Base-by-base conservation (phyloP, 2,888 invertebrate genomes). In the Eristalis tenax region DNA sequence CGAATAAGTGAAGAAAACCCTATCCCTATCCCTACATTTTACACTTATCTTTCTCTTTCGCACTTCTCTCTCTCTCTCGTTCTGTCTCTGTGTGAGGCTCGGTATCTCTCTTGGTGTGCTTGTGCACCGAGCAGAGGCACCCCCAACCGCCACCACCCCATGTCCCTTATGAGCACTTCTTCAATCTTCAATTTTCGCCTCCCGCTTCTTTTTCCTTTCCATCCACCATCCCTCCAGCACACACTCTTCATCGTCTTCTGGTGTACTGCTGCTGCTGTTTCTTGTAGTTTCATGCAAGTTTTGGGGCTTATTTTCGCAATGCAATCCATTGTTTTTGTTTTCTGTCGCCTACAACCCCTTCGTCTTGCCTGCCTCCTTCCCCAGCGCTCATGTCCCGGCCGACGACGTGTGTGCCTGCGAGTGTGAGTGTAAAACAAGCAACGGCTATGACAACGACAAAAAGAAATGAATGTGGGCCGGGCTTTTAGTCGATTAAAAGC, bases 401-500 rank as follows among this genome's bases (percentile, higher is more conserved):
- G 26, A 26, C 26, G 26, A 26, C 26, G 26, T 26, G 26, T 26
- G 26, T 26, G 26, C 81, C 23, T 35, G 13, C 32, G 23, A 23
- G 22, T 38, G 8, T 59, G 57, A 28, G 40, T n/a, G 68, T 32
- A 64, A 64, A 40, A 68, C 22, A 69, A 69, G 28, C 43, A 26
- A 26, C 26, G 26, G 26, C 43, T 15, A 43, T 15, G 57, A 15
- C 57, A 35, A 32, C 15, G 22, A 22, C 5, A 35, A 38, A 63
- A 76, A 57, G 56, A 71, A 75, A 22, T 59, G 66, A 80, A 80
- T 75, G 84, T 81, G 84, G 84, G 84, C 84, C 81, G 84, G 84
- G 81, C 84, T 81, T 85, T 85, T 81, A 77, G 73, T 81, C 81
- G 56, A 84, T 76, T 71, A 76, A 81, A 84, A 10, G 61, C 56